A percentile compares a stretch with the other conserved stretches of the same genome.
phyloP scores from a whole-genome alignment of 2,797 vertebrate genomes.

The Megaceryle alcyon region DNA sequence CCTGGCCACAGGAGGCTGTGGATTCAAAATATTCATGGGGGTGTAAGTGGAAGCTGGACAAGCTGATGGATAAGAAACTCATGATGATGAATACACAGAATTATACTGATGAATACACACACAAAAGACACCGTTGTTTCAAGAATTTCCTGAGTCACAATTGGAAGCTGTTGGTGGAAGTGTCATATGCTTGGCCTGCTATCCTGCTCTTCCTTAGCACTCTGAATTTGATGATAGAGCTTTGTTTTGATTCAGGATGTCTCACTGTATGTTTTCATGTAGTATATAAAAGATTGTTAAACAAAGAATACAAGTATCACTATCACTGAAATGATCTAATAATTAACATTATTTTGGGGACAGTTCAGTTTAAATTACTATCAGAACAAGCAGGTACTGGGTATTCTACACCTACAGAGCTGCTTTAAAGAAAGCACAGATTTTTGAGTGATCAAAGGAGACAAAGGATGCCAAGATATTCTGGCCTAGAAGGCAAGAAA shows the following conservation, averaged over 20 bases:
- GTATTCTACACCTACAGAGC: neutral
- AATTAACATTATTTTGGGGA: neutral
- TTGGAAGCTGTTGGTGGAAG: neutral
- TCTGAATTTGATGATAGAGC: neutral
- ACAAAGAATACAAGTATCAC: neutral
- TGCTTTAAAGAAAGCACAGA: neutral
- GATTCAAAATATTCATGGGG: neutral
- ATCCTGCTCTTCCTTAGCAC: neutral
- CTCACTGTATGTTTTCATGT: neutral
- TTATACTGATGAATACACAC: neutral
- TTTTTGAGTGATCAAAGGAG: neutral
- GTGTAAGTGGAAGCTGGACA: neutral
- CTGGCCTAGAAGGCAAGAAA: neutral
- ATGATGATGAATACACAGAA: neutral
- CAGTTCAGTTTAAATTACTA: neutral
- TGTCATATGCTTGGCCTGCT: neutral
- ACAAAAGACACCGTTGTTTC: neutral
- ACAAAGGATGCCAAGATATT: neutral
- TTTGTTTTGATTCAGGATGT: neutral
- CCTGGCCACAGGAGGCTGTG: neutral
- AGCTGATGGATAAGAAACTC: neutral
- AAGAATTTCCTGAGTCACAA: neutral
- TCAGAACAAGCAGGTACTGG: neutral
- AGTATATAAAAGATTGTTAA: neutral
- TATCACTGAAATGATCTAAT: neutral